Percentiles rank a stretch among this genome's conserved stretches.
phyloP scores from a whole-genome alignment of 2,113 vertebrate genomes.

The Phalacrocorax pelagicus region DNA sequence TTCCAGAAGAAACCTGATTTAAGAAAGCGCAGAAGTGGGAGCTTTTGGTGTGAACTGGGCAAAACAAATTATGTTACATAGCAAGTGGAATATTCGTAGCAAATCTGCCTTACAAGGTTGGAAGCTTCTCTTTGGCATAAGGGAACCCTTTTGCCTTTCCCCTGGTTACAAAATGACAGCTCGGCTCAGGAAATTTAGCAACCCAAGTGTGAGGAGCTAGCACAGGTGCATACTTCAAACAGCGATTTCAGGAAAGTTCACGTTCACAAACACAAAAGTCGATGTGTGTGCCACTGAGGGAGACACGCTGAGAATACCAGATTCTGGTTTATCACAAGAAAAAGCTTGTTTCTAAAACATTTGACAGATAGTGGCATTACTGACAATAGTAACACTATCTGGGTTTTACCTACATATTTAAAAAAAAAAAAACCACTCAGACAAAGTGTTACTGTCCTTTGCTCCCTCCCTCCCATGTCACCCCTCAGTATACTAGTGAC shows the following conservation, averaged over 20 bases:
- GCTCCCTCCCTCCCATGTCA: not conserved
- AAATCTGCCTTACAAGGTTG: not conserved
- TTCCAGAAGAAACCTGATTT: constrained; percentile 50
- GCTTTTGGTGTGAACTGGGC: not conserved
- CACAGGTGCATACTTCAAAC: not conserved
- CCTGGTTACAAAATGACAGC: not conserved
- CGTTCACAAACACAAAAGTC: not conserved
- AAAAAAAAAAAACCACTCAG: not conserved
- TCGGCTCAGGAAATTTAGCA: not conserved
- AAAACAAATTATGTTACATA: not conserved
- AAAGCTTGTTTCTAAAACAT: not conserved
- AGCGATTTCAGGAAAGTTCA: not conserved
- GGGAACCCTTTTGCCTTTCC: not conserved
- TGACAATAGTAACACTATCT: not conserved
- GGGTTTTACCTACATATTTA: not conserved
- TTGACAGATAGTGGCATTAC: not conserved
- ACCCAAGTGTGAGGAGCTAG: not conserved
- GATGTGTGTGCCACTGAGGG: not conserved
- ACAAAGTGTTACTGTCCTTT: not conserved
- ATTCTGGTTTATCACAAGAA: not conserved
- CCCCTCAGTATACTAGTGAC: not conserved
- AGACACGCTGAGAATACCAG: not conserved
- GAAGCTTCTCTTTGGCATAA: not conserved
- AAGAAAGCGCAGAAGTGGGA: not conserved
- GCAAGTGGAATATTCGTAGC: not conserved